These are phyloP conservation scores for Ctenoplectra terminalis DNA, from an alignment of 1,140 invertebrate species.

Conservation along the genomic window DNA sequence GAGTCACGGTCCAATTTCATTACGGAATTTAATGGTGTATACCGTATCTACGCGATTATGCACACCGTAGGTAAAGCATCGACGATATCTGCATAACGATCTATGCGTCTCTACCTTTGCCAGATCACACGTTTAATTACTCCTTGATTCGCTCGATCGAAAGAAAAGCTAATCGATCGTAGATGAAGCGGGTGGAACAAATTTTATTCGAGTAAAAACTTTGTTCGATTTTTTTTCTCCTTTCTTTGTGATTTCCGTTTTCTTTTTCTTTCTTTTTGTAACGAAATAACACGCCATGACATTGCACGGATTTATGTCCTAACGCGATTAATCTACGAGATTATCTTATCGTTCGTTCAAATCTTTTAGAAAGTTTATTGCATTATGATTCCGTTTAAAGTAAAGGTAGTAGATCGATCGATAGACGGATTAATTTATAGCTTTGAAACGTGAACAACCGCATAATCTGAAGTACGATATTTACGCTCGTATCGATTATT, in stretches of 20 bases:
- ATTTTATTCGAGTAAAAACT: not conserved
- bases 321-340: not conserved
- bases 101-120: not conserved
- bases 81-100: no score
- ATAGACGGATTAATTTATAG: not conserved
- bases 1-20: slow-evolving; percentile 55
- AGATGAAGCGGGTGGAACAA: not conserved
- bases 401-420: not conserved
- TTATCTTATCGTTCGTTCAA: slow-evolving; percentile 14
- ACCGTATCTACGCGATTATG: no score
- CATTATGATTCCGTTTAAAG: not conserved
- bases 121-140: slow-evolving; percentile 20
- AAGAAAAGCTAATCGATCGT: not conserved
- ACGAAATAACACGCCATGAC: not conserved
- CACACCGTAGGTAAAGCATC: no score
- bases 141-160: not conserved
- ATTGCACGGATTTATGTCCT: not conserved
- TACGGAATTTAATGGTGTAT: slow-evolving; percentile 33
- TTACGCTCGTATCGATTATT: not conserved
- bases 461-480: not conserved
- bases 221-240: not conserved
- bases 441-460: not conserved
- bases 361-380: slow-evolving; percentile 7
- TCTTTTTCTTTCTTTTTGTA: not conserved
- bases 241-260: no score